phyloP scores from a whole-genome alignment of 2,888 invertebrate genomes.

The Cyclophora albipunctata region DNA sequence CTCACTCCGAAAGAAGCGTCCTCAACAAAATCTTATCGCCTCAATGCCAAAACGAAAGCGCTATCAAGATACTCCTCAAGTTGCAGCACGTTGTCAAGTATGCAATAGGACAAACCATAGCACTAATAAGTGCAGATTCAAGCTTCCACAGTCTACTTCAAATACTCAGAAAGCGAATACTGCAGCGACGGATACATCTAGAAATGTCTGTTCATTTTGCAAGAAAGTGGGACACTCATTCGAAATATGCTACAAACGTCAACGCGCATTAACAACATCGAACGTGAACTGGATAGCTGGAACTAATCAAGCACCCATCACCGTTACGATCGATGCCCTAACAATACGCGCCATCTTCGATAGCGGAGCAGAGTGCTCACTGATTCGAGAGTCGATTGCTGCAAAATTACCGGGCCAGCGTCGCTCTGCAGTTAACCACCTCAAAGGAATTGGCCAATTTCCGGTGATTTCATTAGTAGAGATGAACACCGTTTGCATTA shows the following conservation, averaged over 20 bases:
- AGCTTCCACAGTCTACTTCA: background rate
- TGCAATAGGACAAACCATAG: conserved; percentile 16
- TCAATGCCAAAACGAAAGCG: conserved; percentile 9
- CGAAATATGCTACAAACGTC: conserved; percentile 21
- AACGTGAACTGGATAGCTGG: conserved; percentile 20
- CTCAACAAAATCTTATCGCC: conserved; percentile 2
- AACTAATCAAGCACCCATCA: conserved; percentile 9
- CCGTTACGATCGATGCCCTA: conserved; percentile 4
- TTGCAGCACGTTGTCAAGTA: conserved; percentile 2
- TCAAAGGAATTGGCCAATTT: conserved; percentile 20
- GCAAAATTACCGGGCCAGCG: conserved; percentile 20
- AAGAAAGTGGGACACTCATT: conserved; percentile 19
- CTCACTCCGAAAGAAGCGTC: conserved; percentile 14
- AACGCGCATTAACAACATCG: conserved; percentile 12
- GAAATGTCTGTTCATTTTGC: conserved; percentile 16
- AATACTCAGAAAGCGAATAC: conserved; percentile 5
- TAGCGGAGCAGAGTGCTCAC: conserved; percentile 17
- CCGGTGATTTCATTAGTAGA: conserved; percentile 11
- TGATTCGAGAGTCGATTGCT: conserved; percentile 18
- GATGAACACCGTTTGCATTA: conserved; percentile 8
- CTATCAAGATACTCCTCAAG: conserved; percentile 3
- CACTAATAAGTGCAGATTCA: conserved; percentile 11
- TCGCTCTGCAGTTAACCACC: conserved; percentile 7
- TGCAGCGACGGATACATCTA: conserved; percentile 1
- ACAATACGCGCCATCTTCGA: conserved; percentile 20